These are phyloP conservation scores for Calosoma granatense DNA, from an alignment of 1,140 invertebrate species.

Conservation along the genomic window DNA sequence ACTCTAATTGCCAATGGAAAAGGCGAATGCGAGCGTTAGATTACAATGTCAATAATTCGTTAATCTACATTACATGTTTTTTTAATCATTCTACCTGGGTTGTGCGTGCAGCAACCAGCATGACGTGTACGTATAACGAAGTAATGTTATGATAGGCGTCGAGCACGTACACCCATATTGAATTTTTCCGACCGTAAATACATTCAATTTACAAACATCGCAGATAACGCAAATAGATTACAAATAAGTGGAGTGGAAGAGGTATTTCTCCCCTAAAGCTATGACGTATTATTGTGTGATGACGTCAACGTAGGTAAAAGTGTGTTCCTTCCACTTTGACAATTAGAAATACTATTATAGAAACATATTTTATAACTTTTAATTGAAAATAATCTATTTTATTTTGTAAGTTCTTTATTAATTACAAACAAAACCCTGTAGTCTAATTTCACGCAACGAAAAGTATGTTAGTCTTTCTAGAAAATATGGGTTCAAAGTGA, in stretches of 20 bases:
- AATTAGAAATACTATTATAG: background rate
- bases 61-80: too few relatives aligned
- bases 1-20: too few relatives aligned
- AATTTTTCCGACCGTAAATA: background rate
- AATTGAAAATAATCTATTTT: background rate
- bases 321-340: background rate
- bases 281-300: background rate
- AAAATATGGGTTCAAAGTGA: too few relatives aligned
- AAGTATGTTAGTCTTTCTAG: too few relatives aligned
- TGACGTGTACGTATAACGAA: background rate
- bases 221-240: background rate
- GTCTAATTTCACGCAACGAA: too few relatives aligned
- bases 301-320: background rate
- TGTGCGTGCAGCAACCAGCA: too few relatives aligned
- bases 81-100: too few relatives aligned
- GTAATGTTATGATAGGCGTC: too few relatives aligned
- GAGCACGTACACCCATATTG: too few relatives aligned
- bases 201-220: background rate
- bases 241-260: background rate
- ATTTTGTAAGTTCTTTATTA: background rate
- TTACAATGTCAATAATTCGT: too few relatives aligned
- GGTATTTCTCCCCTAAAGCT: background rate
- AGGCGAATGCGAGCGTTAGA: too few relatives aligned
- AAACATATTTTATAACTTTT: background rate
- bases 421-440: background rate